Base-by-base conservation (phyloP, 2,888 invertebrate genomes). In the Dugesia japonica region DNA sequence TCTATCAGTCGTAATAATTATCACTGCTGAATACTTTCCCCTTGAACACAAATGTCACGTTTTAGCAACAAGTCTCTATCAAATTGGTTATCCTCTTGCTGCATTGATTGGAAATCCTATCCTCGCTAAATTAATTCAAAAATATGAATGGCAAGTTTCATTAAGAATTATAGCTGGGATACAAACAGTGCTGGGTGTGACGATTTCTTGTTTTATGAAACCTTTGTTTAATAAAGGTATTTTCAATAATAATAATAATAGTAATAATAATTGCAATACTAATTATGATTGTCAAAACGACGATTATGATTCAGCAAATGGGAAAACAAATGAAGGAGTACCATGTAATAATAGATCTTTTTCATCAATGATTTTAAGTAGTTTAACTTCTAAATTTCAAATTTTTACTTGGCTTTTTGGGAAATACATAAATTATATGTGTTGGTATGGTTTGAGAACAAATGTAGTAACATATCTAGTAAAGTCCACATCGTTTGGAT, bases 381-480 rank as follows among this genome's bases (percentile, higher is more conserved):
- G 26, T 28, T 1, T 75, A 20, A 23, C n/a, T 0, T 71, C 31
- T 4, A 28, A n/a, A 1, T 73, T 26, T 26, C 76, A 76, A 27
- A 75, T 76, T 1, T 28, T 20, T 7, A 17, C 74, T n/a, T 76
- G 76, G 76, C 28, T 76, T 31, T n/a, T 76, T 26, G 76, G 74
- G 13, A 76, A 76, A 38, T 75, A 73, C 20, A 20, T 76, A 1
- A 76, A 76, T 27, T 76, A 76, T 38, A 73, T 27, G 31, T 76
- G 74, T 26, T 76, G 76, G 76, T 76, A 73, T 75, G 73, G 26
- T 0, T n/a, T 76, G 28, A 20, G 76, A 15, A 76, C 76, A 13
- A 76, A 76, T 38, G n/a, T 76, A 15, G 74, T 75, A n/a, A 28
- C 71, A 23, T 75, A 75, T 27, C 42, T 75, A 4, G 27, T 28